These are phyloP conservation scores for Drosophila auraria DNA, from an alignment of 1,140 invertebrate species.

Conservation along the genomic window DNA sequence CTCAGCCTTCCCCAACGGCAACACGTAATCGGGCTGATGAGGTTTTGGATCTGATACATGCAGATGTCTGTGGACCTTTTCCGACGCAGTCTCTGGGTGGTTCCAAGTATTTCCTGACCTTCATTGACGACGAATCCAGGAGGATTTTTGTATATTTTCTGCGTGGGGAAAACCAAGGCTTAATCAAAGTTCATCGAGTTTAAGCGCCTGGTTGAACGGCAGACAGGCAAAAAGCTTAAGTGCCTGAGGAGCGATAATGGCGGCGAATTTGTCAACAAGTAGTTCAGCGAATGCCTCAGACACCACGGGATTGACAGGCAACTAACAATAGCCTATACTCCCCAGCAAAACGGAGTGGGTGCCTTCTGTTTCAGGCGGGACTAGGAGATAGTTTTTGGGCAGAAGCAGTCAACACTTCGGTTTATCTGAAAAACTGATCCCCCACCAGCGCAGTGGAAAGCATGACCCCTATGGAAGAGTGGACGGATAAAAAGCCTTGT, in stretches of 20 bases:
- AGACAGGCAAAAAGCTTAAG: not conserved
- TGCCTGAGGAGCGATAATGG: constrained; percentile 10
- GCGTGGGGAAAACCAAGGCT: not conserved
- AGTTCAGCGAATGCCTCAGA: not conserved
- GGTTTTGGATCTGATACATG: not conserved
- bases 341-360: not conserved
- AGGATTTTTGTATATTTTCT: not conserved
- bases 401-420: constrained; percentile 2
- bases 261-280: not conserved
- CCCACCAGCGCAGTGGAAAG: not conserved
- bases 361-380: not conserved
- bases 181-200: not conserved
- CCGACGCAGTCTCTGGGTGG: not conserved
- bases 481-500: not conserved
- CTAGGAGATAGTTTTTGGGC: not conserved
- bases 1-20: too few species aligned
- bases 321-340: not conserved
- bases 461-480: constrained; percentile 10
- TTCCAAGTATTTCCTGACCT: constrained; percentile 1
- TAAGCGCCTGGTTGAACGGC: constrained; percentile 4
- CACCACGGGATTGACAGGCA: not conserved
- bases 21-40: too few species aligned
- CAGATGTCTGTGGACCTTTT: not conserved
- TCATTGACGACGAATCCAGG: not conserved
- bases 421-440: not conserved